A percentile compares a stretch with the other conserved stretches of the same genome.
These are phyloP conservation scores for Saccostrea echinata DNA, from an alignment of 1,140 invertebrate genomes.

Conservation along the genomic window DNA sequence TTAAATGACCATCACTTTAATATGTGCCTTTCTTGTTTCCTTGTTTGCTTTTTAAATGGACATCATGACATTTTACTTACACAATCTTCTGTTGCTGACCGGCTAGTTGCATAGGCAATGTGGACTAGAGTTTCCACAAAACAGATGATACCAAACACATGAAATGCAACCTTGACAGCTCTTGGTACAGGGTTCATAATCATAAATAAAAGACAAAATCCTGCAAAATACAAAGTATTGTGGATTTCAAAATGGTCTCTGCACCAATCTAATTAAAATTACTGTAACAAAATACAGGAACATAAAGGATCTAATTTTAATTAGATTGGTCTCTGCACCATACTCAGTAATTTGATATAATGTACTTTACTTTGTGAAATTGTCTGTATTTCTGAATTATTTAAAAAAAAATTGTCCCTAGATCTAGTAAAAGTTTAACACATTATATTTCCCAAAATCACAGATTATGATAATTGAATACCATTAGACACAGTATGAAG, in stretches of 20 bases:
- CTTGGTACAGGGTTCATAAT: conserved; percentile 72
- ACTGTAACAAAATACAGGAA: no score
- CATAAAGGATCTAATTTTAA: no score
- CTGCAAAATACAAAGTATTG: conserved; percentile 59
- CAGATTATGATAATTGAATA: no score
- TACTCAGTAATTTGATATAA: not conserved
- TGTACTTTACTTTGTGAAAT: not conserved
- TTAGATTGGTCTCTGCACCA: not conserved
- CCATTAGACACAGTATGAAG: no score
- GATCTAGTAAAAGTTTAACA: no score
- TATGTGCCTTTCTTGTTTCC: no score
- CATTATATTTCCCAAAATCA: no score
- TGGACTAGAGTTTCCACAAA: conserved; percentile 64
- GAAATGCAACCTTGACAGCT: conserved; percentile 70
- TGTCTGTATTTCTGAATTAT: no score
- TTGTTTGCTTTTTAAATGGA: no score
- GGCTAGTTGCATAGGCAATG: conserved; percentile 57
- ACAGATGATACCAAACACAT: conserved; percentile 68
- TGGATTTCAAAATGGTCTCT: not conserved
- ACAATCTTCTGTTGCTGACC: conserved; percentile 62
- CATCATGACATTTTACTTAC: conserved; percentile 61
- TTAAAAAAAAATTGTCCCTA: no score
- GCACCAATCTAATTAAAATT: no score
- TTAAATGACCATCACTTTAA: no score
- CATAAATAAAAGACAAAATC: conserved; percentile 71